Evolutionary conservation across 2,113 vertebrate genomes (phyloP), one percentile per base, ranked within the genome.

Genomic region (Spilogale gracilis): DNA sequence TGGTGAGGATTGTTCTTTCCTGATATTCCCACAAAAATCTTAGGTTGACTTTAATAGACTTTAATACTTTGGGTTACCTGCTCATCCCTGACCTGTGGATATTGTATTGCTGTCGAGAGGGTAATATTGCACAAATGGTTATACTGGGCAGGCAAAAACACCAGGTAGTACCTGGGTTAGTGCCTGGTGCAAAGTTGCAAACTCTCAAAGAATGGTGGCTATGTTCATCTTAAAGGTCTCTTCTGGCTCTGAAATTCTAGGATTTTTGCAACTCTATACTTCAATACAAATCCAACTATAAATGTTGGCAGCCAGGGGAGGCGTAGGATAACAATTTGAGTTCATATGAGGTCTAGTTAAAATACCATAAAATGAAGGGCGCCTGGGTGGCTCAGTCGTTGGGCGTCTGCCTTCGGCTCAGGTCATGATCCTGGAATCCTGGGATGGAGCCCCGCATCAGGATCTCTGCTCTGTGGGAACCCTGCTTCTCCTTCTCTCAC

Each of bases 1-100:
- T n/a, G 48, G 48, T 63, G 32, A 96, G 16, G 14, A 38, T 73
- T 97, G 16, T 80, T 52, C 61, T 94, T 94, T 71, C 93, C 58
- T 78, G n/a, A 93, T 78, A 81, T 50, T 91, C 69, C 67, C 38
- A 82, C 60, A 93, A 82, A 94, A 96, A 84, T 79, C 91, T 79
- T 82, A 71, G 38, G 54, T 92, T 92, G 93, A 79, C 18, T 78
- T 79, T 67, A 94, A 58, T 43, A 80, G 56, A 48, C 48, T 32
- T 85, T 79, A 69, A 69, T 69, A 69, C 27, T 89, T 78, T 95
- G 63, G 71, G 67, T 79, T 89, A 84, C 17, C 54, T 94, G 50
- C 27, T 50, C 63, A 76, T 76, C 50, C 61, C 52, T 73, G 43
- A 94, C 79, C 78, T 54, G 17, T 89, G 76, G 61, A 52, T 80